Evolutionary conservation across 2,888 invertebrate species (phyloP).

Genomic region (Apodemia hepburni): DNA sequence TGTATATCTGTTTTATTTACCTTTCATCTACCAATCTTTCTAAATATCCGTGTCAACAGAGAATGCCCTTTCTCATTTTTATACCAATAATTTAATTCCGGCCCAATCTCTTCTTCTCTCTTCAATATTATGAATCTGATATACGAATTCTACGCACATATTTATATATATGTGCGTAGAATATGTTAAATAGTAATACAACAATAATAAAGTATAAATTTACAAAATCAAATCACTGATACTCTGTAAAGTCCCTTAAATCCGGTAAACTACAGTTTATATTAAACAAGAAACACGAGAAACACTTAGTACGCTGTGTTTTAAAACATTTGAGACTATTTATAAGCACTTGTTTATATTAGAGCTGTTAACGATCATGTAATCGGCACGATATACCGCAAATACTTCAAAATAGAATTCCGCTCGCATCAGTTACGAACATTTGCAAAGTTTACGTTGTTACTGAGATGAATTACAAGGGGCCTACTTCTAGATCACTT

Average conservation of each 20-base stretch:
- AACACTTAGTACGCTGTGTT: conserved; percentile 4
- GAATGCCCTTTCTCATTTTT: too few relatives aligned
- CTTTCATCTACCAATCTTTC: too few relatives aligned
- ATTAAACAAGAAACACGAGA: conserved; percentile 2
- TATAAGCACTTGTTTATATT: conserved; percentile 32
- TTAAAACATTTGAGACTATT: conserved; percentile 14
- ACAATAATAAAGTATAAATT: not conserved
- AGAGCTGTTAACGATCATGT: conserved; percentile 27
- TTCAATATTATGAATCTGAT: not conserved
- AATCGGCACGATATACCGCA: conserved; percentile 28
- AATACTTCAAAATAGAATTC: conserved; percentile 16
- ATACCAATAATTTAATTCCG: too few relatives aligned
- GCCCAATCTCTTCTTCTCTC: too few relatives aligned
- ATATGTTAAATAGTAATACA: too few relatives aligned
- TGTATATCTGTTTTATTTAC: too few relatives aligned
- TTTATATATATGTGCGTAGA: too few relatives aligned
- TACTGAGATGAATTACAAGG: not conserved
- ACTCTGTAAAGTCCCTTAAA: not conserved
- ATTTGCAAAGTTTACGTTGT: conserved; percentile 3
- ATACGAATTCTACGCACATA: too few relatives aligned
- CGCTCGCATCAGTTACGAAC: not conserved
- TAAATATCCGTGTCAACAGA: too few relatives aligned
- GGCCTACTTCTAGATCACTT: not conserved
- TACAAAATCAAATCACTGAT: not conserved
- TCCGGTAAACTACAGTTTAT: conserved; percentile 2